Conservation (phyloP, 2,888 invertebrate species). For the Dorcus parallelipipedus region DNA sequence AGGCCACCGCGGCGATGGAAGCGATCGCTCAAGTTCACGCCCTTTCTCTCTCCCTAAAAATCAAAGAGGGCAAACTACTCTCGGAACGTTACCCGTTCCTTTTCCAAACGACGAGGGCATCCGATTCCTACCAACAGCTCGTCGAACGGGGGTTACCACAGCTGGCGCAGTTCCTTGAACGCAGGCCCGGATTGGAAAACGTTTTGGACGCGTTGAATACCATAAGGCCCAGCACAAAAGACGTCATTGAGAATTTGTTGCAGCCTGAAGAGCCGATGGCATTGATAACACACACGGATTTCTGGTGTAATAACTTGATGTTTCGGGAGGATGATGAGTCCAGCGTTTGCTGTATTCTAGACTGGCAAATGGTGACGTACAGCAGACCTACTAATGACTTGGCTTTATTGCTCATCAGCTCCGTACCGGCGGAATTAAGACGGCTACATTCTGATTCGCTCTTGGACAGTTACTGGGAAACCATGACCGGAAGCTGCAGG, state of each 20-base stretch:
- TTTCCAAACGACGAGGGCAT: constrained; percentile 74
- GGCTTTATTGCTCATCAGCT: constrained; percentile 69
- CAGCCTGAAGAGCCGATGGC: constrained; percentile 71
- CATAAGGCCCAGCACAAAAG: constrained; percentile 65
- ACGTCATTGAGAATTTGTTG: constrained; percentile 66
- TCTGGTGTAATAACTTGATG: constrained; percentile 78
- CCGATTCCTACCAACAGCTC: constrained; percentile 75
- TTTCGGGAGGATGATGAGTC: constrained; percentile 54
- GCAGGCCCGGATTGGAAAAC: constrained; percentile 60
- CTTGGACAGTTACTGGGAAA: constrained; percentile 68
- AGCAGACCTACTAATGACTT: constrained; percentile 76
- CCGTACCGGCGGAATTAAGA: constrained; percentile 67
- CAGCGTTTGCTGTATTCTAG: constrained; percentile 67
- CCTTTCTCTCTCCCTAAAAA: constrained; percentile 63
- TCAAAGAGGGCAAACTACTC: constrained; percentile 52
- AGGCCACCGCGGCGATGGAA: constrained; percentile 66
- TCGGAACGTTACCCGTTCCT: constrained; percentile 63
- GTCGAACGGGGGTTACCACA: constrained; percentile 76
- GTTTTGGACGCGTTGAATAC: constrained; percentile 59
- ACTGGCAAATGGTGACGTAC: constrained; percentile 83
- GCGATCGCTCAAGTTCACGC: constrained; percentile 73
- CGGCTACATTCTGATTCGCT: constrained; percentile 61
- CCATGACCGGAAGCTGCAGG: constrained; percentile 59
- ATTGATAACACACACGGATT: constrained; percentile 77
- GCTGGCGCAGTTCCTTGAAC: constrained; percentile 67